Evolutionary conservation across 2,113 vertebrate genomes (phyloP).

Genomic region (Falcunculus frontatus): DNA sequence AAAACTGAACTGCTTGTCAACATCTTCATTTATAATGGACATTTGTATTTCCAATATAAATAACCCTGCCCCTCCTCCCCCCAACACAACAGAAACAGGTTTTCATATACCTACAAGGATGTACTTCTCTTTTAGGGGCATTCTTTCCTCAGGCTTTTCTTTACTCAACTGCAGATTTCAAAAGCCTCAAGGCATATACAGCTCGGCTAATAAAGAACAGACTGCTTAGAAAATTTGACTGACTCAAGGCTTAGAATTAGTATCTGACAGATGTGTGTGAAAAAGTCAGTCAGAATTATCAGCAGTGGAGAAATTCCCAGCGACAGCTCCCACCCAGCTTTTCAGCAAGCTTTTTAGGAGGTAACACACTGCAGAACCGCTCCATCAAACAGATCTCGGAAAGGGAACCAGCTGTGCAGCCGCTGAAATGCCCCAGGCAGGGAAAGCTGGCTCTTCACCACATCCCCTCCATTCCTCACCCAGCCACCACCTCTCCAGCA

Average conservation of each 20-base stretch:
- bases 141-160: not conserved
- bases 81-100: not conserved
- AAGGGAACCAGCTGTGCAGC: not conserved
- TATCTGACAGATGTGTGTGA: not conserved
- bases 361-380: not conserved
- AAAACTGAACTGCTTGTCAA: not conserved
- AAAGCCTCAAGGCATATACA: not conserved
- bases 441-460: not conserved
- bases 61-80: not conserved
- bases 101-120: not conserved
- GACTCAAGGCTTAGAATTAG: not conserved
- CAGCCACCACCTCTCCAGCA: not conserved
- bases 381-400: not conserved
- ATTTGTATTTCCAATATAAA: not conserved
- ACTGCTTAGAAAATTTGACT: not conserved
- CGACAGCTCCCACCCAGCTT: rapidly evolving
- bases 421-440: rapidly evolving
- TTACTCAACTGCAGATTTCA: not conserved
- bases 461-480: not conserved
- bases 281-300: not conserved
- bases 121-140: not conserved
- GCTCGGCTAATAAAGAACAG: not conserved
- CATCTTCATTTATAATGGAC: not conserved
- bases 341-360: not conserved
- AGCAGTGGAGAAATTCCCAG: not conserved